phyloP scores from a whole-genome alignment of 2,888 invertebrate species.

The Lithophane leautieri region DNA sequence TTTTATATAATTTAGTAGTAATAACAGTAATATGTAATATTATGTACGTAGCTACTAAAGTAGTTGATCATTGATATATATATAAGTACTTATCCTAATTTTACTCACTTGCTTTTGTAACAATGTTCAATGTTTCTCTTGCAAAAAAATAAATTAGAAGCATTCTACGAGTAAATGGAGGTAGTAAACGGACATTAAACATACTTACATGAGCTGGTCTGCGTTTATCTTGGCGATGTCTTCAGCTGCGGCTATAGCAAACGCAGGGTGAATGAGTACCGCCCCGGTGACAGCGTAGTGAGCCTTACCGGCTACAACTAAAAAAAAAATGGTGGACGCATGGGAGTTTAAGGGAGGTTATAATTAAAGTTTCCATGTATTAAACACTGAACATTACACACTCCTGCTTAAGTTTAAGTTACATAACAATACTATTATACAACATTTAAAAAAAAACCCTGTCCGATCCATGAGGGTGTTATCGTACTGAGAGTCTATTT shows the following conservation, averaged over 20 bases:
- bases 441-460: too few species aligned
- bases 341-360: not conserved
- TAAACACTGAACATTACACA: too few species aligned
- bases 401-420: too few species aligned
- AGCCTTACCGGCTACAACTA: conserved; percentile 71
- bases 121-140: not conserved
- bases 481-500: too few species aligned
- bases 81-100: not conserved
- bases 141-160: too few species aligned
- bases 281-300: conserved; percentile 76
- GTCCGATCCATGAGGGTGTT: too few species aligned
- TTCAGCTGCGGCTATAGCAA: conserved; percentile 77
- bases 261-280: conserved; percentile 76
- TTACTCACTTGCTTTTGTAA: not conserved
- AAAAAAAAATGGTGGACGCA: not conserved
- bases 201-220: conserved; percentile 67
- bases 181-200: not conserved
- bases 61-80: too few species aligned
- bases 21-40: too few species aligned
- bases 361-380: not conserved
- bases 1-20: too few species aligned
- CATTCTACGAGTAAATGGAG: too few species aligned
- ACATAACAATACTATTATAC: too few species aligned
- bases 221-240: conserved; percentile 76
- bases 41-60: too few species aligned